Conservation (phyloP, 2,113 vertebrate genomes). For the Oenanthe oenanthe region DNA sequence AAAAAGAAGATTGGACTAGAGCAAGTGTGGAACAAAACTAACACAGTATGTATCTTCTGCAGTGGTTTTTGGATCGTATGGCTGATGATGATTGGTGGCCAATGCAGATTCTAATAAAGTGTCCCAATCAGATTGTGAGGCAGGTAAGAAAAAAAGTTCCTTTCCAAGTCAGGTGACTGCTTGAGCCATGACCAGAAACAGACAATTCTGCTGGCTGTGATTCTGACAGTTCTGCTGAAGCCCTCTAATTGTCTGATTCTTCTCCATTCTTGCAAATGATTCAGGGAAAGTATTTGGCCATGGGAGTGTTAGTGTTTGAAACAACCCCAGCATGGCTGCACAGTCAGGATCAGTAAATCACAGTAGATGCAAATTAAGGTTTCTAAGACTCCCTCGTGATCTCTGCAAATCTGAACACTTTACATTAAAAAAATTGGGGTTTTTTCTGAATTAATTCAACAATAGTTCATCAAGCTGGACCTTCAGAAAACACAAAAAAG, state of each 20-base stretch:
- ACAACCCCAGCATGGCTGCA: background rate
- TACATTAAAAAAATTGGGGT: rapidly evolving
- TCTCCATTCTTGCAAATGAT: background rate
- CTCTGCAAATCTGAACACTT: background rate
- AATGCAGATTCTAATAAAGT: slow-evolving; percentile 99
- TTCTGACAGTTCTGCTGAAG: background rate
- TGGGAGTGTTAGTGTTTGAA: background rate
- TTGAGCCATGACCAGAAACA: background rate
- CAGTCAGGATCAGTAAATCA: background rate
- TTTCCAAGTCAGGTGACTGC: background rate
- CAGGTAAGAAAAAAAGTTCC: slow-evolving; percentile 80
- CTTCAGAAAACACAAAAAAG: background rate
- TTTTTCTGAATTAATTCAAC: background rate
- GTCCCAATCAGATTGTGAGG: slow-evolving; percentile 98
- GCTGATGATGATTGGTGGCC: slow-evolving; percentile 99
- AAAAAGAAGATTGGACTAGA: slow-evolving; percentile 46
- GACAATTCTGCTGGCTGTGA: background rate
- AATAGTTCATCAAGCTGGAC: background rate
- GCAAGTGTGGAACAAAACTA: slow-evolving; percentile 42
- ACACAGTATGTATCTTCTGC: slow-evolving; percentile 57
- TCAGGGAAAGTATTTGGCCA: background rate
- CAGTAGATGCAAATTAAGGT: background rate
- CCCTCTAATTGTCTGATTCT: background rate
- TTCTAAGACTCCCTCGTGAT: rapidly evolving
- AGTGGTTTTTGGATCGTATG: slow-evolving; percentile 99